Evolutionary conservation across 2,888 invertebrate genomes (phyloP).

Genomic region (Agrotis puta): DNA sequence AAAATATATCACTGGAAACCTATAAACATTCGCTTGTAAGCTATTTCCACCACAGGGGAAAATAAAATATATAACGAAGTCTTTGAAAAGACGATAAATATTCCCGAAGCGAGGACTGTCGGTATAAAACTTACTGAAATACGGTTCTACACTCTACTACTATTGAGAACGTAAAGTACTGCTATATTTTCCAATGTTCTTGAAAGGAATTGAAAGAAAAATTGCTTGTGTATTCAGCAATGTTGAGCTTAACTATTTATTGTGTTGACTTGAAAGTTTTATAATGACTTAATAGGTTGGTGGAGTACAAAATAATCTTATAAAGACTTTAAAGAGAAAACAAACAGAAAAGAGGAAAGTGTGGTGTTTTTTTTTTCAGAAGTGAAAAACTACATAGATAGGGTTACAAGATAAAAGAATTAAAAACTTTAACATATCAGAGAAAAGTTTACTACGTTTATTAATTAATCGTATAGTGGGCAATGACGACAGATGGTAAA

Average conservation of each 20-base stretch:
- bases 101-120: conserved; percentile 36
- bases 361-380: too few relatives aligned
- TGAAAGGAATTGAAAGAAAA: not conserved
- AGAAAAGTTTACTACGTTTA: too few relatives aligned
- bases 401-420: too few relatives aligned
- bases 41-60: not conserved
- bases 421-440: too few relatives aligned
- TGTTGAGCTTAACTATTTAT: not conserved
- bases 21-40: conserved; percentile 10
- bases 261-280: not conserved
- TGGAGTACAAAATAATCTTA: not conserved
- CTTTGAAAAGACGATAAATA: conserved; percentile 20
- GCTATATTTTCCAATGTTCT: conserved; percentile 9
- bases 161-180: conserved; percentile 7
- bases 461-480: too few relatives aligned
- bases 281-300: not conserved
- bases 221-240: not conserved
- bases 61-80: conserved; percentile 39
- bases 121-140: conserved; percentile 38
- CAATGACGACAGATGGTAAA: too few relatives aligned
- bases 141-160: conserved; percentile 7
- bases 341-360: too few relatives aligned
- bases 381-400: too few relatives aligned
- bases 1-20: conserved; percentile 15
- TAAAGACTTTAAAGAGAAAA: too few relatives aligned